Evolutionary conservation across 2,797 vertebrate genomes (phyloP), one percentile per base, ranked within the genome.

Genomic region (Steatocranus sp.): DNA sequence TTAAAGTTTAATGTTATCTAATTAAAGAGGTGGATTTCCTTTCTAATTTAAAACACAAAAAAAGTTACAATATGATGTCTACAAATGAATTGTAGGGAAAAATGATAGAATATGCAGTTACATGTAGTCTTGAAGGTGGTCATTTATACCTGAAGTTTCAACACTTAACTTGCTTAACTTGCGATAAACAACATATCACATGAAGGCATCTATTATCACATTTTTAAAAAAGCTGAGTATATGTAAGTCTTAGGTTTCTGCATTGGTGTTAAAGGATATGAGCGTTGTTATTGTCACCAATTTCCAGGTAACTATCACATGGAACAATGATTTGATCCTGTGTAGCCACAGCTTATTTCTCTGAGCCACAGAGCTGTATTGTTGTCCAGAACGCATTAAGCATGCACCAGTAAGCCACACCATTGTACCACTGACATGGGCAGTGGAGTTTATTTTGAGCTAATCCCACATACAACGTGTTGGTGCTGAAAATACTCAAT

Each of bases 1-100:
- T 94, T 94, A 93, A 92, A 93, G 83, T 93, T 95, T 93, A 68
- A 95, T 93, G 78, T 88, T 75, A 77, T 93, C 90, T 91, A 91
- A 93, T 92, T 92, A 84, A 85, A 85, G 86, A 90, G 85, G 82
- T 88, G 86, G 78, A 74, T 92, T 90, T 88, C 73, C 83, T 92
- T 87, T 86, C 82, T 88, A 81, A 93, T 85, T 86, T 80, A 76
- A 75, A 91, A 89, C 51, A 80, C 50, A 83, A 18, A 78, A 81
- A 53, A 83, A 50, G 27, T 63, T 79, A 10, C 68, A 48, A 80
- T 58, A 43, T 27, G 15, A 74, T 27, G 8, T 51, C 43, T 54
- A n/a, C 68, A 48, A 70, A 79, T 49, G 36, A 75, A 81, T 27
- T 66, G 25, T 12, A 75, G 11, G 58, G 8, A 3, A 51, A 63